Evolutionary conservation across 2,113 vertebrate genomes (phyloP), one percentile per base, ranked within the genome.

Genomic region (Myodes glareolus): DNA sequence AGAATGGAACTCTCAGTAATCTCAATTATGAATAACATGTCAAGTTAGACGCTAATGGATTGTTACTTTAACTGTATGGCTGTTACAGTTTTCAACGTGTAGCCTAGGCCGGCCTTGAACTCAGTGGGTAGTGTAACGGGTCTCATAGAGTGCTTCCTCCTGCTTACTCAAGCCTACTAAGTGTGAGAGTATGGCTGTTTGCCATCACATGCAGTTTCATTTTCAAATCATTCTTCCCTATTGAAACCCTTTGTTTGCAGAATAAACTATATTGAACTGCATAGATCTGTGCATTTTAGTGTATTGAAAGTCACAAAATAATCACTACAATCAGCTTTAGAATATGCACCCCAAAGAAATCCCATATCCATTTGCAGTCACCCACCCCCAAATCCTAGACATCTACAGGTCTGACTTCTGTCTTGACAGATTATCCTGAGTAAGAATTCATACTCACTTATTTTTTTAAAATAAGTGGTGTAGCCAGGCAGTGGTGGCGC

Each of bases 391-490:
- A 31, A 27, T 19, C 16, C 80, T 92, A 45, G 19, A 73, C 12
- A 67, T 61, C 63, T n/a, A 17, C 47, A 65, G 23, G 23, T 58
- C 21, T 88, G 6, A 17, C 82, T 88, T 73, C 11, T 52, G 27
- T 90, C 39, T 50, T 4, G 73, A 3, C 55, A 92, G 19, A n/a
- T 45, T 50, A 70, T 47, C 58, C 86, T 78, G 85, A 42, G 33
- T 17, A 90, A n/a, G 39, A 89, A 91, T 89, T 93, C 36, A 89
- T 81, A 61, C 52, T 75, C 31, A 52, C 45, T 50, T 63, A 81
- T n/a, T 42, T 87, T 87, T 95, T 84, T 58, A 92, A 61, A 90
- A 84, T 61, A 42, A 94, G 39, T 88, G 78, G 68, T 90, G 36
- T 65, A 63, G 61, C 61, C 23, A 21, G 61, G 23, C 29, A 29